Evolutionary conservation across 2,797 vertebrate species (phyloP), one percentile per base, ranked within the genome.

Genomic region (Valencia hispanica): DNA sequence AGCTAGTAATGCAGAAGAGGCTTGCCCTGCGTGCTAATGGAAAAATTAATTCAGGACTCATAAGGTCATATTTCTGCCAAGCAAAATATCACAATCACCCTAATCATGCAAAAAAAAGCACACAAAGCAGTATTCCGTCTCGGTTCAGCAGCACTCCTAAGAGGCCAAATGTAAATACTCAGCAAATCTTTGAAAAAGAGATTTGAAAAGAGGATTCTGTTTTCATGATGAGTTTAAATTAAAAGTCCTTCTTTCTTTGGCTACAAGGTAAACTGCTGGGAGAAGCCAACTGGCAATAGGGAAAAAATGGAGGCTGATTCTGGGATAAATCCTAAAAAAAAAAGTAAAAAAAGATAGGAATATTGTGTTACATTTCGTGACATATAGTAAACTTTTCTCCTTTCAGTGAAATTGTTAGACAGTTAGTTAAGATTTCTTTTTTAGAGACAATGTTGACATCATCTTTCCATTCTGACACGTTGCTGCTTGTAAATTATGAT

Each of bases 21-120:
- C 86, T 89, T 75, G 82, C 78, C 86, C 84, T 78, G 82, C 79
- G 81, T 89, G 85, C 89, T 91, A 92, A 91, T 91, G 50, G 70
- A 51, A 4, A 85, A 91, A 91, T 90, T 90, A 88, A 91, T 88
- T 91, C 84, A 81, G 66, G 61, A 74, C 84, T 83, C 70, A 77
- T 83, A 86, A 83, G 87, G 83, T 90, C 83, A 89, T 80, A 76
- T 65, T 84, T 75, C 77, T 73, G 75, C 53, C 41, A 80, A 83
- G 73, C 79, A 88, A 89, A 88, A 89, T 84, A 87, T 81, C 81
- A 74, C 71, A 82, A 80, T 66, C 75, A 74, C 66, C 51, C 75
- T 78, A 68, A 83, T 85, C 74, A 61, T n/a, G 36, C 59, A 36
- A 32, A 86, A 85, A 77, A 65, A 74, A 48, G 77, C 63, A 69